Evolutionary conservation across 2,113 vertebrate species (phyloP).

Genomic region (Cacatua alba): DNA sequence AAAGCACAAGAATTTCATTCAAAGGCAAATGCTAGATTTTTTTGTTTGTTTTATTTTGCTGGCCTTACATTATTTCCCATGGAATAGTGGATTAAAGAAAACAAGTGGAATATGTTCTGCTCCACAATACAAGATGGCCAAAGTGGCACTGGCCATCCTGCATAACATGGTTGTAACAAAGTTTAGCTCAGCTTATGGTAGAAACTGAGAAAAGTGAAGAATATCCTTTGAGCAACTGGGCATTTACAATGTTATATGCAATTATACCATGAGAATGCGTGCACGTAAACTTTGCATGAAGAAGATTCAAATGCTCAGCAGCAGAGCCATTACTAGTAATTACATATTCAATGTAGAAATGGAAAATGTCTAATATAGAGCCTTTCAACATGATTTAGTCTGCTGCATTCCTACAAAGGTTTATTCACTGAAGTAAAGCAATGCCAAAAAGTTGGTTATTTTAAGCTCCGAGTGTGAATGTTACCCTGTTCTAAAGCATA

Average conservation of each 20-base stretch:
- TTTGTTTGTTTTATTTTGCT: neutral
- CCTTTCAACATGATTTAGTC: neutral
- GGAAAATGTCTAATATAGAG: neutral
- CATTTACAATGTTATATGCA: neutral
- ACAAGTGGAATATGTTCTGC: neutral
- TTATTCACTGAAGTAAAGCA: neutral
- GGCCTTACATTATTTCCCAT: neutral
- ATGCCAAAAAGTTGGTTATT: neutral
- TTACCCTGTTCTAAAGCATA: neutral
- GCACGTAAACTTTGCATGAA: neutral
- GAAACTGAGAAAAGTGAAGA: neutral
- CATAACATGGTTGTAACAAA: neutral
- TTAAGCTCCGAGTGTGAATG: neutral
- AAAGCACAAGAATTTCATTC: neutral
- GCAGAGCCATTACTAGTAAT: neutral
- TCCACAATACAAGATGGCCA: neutral
- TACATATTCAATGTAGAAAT: neutral
- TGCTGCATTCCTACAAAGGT: neutral
- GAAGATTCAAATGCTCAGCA: neutral
- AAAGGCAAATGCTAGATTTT: neutral
- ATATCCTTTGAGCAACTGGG: neutral
- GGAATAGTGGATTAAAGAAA: neutral
- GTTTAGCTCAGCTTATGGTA: neutral
- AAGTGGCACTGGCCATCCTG: neutral
- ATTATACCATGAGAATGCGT: neutral